Base-by-base conservation (phyloP, 2,797 vertebrate genomes). In the Rhinophrynus dorsalis region DNA sequence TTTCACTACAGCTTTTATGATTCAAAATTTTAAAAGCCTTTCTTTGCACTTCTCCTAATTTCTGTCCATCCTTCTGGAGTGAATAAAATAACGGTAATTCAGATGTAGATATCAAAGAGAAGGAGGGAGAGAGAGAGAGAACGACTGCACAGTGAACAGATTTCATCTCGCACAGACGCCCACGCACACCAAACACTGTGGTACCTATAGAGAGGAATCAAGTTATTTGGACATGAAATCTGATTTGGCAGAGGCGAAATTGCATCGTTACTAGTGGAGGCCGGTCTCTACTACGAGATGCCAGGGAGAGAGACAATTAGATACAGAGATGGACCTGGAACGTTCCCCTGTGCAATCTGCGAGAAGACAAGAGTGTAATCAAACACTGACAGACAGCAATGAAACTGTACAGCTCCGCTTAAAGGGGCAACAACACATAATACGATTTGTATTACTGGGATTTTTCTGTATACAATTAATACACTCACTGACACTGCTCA, bases 121-220 rank as follows among this genome's bases (percentile, higher is more conserved):
- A n/a, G 6, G 13, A n/a, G 33, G 5, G 23, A 58, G 33, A 13
- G n/a, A 9, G 35, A 23, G 55, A 8, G 15, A 42, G 55, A n/a
- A 7, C 3, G 4, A 10, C 6, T 42, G 60, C 27, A 37, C 8
- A 2, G 50, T 30, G 54, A 68, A 12, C 44, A 61, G 67, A 62
- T 62, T 55, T 62, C 37, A 54, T 37, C 58, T 54, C 21, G 27
- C 37, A 60, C 58, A 47, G n/a, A 44, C 67, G 23, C 67, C 67
- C 38, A 70, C 67, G 67, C 67, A 61, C 29, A 17, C 37, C 5
- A 10, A 50, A 57, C 55, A 33, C 45, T 51, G 67, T 38, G 26
- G 23, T 60, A 37, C 6, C 58, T n/a, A n/a, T n/a, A 37, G 56
- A n/a, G 15, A 48, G 58, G 45, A 47, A 21, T 35, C 45, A 48